Conservation (phyloP, 1,140 invertebrate genomes). For the Heliconius hewitsoni region DNA sequence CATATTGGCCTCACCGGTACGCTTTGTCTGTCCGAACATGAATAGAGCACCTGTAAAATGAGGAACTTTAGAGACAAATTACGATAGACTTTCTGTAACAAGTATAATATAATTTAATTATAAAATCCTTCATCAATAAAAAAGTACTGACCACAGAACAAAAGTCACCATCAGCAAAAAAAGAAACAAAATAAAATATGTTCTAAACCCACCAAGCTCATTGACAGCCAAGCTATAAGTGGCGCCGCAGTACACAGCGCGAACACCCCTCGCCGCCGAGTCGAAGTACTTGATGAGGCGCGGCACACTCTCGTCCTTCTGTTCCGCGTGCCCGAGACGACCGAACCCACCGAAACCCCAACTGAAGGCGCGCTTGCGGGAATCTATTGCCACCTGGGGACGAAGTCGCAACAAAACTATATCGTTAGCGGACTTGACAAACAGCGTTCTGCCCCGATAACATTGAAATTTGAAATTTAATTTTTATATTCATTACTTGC, state of each 20-base stretch:
- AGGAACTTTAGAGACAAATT: background rate
- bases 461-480: too few species aligned
- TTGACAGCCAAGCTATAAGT: conserved; percentile 92
- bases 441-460: too few species aligned
- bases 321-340: conserved; percentile 94
- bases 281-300: conserved; percentile 95
- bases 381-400: conserved; percentile 90
- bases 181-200: conserved; percentile 20
- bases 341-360: conserved; percentile 98
- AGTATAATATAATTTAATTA: too few species aligned
- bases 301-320: conserved; percentile 94
- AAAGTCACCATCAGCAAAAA: background rate
- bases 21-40: conserved; percentile 95
- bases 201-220: conserved; percentile 84
- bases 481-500: too few species aligned
- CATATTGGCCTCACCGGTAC: conserved; percentile 97
- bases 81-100: too few species aligned
- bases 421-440: too few species aligned
- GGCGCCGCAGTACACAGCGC: conserved; percentile 90
- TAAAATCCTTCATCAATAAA: too few species aligned
- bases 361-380: conserved; percentile 92
- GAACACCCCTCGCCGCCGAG: conserved; percentile 89
- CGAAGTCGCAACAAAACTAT: background rate
- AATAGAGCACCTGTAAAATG: conserved; percentile 83
- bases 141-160: too few species aligned